A percentile compares a stretch with the other conserved stretches of the same genome.
Evolutionary conservation across 1,140 invertebrate genomes (phyloP).

Genomic region (Lepidostoma basale): DNA sequence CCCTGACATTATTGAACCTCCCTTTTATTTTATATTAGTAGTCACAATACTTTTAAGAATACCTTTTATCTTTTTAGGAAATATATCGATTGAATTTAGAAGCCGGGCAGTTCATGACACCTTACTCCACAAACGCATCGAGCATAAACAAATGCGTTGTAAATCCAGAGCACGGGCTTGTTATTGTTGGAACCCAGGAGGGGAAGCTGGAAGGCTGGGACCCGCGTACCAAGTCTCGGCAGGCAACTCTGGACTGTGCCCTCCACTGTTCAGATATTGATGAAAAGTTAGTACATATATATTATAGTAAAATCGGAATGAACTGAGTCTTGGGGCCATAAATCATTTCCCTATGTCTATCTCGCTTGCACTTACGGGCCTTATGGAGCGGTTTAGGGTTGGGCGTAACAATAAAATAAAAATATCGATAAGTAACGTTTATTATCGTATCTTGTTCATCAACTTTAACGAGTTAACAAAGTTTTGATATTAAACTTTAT

Average conservation of each 20-base stretch:
- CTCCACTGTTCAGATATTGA: slow-evolving; percentile 70
- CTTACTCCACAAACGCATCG: slow-evolving; percentile 76
- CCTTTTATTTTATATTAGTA: too few species aligned
- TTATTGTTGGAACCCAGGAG: slow-evolving; percentile 88
- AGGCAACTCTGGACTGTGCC: slow-evolving; percentile 86
- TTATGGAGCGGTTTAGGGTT: too few species aligned
- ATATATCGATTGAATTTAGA: slow-evolving; percentile 96
- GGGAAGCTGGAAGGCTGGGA: slow-evolving; percentile 97
- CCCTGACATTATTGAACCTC: too few species aligned
- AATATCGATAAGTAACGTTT: too few species aligned
- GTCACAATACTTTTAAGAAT: neutral
- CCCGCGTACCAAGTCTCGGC: slow-evolving; percentile 76
- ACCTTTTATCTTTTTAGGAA: slow-evolving; percentile 63
- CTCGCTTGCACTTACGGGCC: too few species aligned
- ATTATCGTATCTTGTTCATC: too few species aligned
- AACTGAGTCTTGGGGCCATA: too few species aligned
- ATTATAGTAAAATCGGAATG: too few species aligned
- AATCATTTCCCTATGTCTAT: too few species aligned
- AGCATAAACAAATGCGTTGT: slow-evolving; percentile 87
- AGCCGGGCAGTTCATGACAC: slow-evolving; percentile 90
- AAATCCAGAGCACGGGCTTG: slow-evolving; percentile 87
- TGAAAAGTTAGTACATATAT: slow-evolving; percentile 55
- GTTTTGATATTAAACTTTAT: too few species aligned
- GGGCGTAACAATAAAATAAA: too few species aligned
- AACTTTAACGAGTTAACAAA: too few species aligned